Evolutionary conservation across 1,140 invertebrate species (phyloP).

Genomic region (Drosophila ironensis): DNA sequence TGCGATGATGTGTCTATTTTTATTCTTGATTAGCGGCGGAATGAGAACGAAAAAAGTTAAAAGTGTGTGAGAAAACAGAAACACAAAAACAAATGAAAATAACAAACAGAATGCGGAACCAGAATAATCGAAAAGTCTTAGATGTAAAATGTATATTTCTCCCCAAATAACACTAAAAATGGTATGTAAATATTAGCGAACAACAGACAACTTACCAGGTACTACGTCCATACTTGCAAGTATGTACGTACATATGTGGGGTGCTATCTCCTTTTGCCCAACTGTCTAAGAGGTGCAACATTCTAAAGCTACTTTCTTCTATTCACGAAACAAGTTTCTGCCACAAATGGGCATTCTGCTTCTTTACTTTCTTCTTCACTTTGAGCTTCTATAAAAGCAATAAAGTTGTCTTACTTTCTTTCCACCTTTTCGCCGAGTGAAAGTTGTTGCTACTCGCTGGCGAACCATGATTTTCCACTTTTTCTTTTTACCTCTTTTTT

Average conservation of each 20-base stretch:
- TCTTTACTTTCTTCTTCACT: constrained; percentile 50
- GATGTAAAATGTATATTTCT: no score
- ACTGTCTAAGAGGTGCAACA: constrained; percentile 24
- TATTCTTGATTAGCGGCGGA: constrained; percentile 31
- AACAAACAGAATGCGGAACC: constrained; percentile 4
- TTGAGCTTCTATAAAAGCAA: constrained; percentile 33
- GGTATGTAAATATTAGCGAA: no score
- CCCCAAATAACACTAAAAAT: no score
- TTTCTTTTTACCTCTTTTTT: constrained; percentile 55
- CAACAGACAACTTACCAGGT: no score
- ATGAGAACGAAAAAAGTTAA: constrained; percentile 25
- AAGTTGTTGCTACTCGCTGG: constrained; percentile 66
- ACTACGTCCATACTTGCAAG: constrained; percentile 16
- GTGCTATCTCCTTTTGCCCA: not conserved
- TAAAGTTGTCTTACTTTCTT: constrained; percentile 45
- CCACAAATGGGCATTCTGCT: constrained; percentile 32
- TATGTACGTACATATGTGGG: not conserved
- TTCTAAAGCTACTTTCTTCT: constrained; percentile 45
- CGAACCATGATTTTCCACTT: constrained; percentile 74
- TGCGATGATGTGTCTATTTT: constrained; percentile 17
- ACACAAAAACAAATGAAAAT: constrained; percentile 6
- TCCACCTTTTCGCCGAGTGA: constrained; percentile 45
- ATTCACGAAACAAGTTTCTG: constrained; percentile 37
- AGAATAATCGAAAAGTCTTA: constrained; percentile 11
- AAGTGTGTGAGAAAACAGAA: not conserved